Base-by-base conservation (phyloP, 2,888 invertebrate species). In the Thereva unica region DNA sequence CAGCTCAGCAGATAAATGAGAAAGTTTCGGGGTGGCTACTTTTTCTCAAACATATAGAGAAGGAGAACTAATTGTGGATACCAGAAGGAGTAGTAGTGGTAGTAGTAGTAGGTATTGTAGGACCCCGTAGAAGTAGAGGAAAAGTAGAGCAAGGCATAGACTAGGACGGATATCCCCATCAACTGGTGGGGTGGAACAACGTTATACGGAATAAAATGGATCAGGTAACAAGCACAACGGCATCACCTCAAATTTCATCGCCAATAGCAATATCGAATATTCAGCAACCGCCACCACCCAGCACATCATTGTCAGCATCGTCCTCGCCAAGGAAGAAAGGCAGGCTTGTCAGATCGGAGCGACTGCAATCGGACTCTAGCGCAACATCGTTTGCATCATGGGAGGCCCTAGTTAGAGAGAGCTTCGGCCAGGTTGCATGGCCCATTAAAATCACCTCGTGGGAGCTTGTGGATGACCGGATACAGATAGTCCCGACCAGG, bases 391-490 rank as follows among this genome's bases (percentile, higher is more conserved):
- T 74, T 69, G 75, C 85, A 53, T 84, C 85, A 70, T 85, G 85
- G 85, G 85, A 85, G 75, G 83, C 85, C 74, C 82, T 85, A 72
- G 84, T 85, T 54, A 80, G 84, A 59, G 85, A 85, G 74, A 85
- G 85, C 70, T 78, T 85, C 72, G 83, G 85, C 64, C 86, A 86
- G 76, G 85, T 86, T 66, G 86, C 86, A 64, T 86, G 86, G 86
- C 87, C 87, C 3, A 86, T 87, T 44, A 77, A 76, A 72, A 75
- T 78, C 37, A 77, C 77, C 64, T 78, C 77, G 10, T 78, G 77
- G 77, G 77, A 78, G 64, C 63, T 77, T 66, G 75, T 76, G 0
- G 76, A 76, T 50, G 76, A 77, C 68, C 73, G 75, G 5, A 73
- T 76, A 1, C 76, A 78, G 68, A 71, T 74, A 47, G 77, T 78